These are phyloP conservation scores for Brotula barbata DNA, from an alignment of 2,797 vertebrate genomes.

Conservation along the genomic window DNA sequence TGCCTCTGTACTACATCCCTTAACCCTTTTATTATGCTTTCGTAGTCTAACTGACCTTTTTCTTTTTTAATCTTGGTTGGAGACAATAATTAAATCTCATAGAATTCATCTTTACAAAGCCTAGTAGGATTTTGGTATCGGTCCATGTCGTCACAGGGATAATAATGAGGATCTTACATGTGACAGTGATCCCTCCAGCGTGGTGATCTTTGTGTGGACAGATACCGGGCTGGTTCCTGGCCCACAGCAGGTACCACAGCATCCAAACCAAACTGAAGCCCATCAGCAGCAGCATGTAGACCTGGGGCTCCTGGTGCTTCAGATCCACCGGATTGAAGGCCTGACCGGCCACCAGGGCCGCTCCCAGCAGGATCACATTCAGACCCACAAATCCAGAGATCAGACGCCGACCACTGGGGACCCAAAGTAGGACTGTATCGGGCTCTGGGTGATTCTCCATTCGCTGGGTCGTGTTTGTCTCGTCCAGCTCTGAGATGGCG, in stretches of 20 bases:
- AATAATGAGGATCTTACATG: slow-evolving; percentile 61
- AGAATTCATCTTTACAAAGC: too few relatives aligned
- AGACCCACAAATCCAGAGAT: slow-evolving; percentile 89
- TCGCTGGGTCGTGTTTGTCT: slow-evolving; percentile 34
- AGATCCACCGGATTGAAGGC: slow-evolving; percentile 78
- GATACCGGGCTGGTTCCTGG: slow-evolving; percentile 63
- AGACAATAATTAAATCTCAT: too few relatives aligned
- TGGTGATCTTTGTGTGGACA: slow-evolving; percentile 83
- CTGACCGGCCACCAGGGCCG: slow-evolving; percentile 82
- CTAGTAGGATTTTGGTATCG: too few relatives aligned
- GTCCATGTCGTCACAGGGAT: too few relatives aligned
- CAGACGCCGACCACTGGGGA: slow-evolving; percentile 79
- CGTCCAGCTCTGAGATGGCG: slow-evolving; percentile 9
- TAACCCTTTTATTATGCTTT: too few relatives aligned
- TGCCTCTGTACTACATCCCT: too few relatives aligned
- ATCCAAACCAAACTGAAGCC: slow-evolving; percentile 81
- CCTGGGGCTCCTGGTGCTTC: slow-evolving; percentile 74
- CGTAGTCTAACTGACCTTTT: too few relatives aligned
- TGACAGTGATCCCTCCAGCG: slow-evolving; percentile 80
- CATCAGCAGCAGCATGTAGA: slow-evolving; percentile 83
- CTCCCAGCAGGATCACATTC: slow-evolving; percentile 87
- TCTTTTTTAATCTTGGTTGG: too few relatives aligned
- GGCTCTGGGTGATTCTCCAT: slow-evolving; percentile 42
- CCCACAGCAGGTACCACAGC: slow-evolving; percentile 79
- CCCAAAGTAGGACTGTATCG: slow-evolving; percentile 60